Evolutionary conservation across 2,113 vertebrate species (phyloP).

Genomic region (Gobio gobio): DNA sequence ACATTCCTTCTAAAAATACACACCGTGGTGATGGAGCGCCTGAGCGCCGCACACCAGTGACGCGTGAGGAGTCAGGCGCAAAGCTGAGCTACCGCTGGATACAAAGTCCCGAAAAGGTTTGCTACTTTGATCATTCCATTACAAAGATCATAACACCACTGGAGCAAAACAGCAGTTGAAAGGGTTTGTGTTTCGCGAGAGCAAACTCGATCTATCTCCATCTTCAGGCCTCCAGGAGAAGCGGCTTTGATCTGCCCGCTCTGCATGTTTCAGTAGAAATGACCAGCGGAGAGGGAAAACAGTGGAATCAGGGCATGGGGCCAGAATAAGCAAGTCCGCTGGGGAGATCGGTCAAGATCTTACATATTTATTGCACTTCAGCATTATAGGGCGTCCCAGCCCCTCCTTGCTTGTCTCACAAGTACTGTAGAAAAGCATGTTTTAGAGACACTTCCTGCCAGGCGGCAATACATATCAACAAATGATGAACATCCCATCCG

Average conservation of each 20-base stretch:
- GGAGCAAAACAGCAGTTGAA: constrained; percentile 46
- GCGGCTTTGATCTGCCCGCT: constrained; percentile 48
- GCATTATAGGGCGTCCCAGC: not conserved
- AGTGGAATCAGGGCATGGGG: constrained; percentile 27
- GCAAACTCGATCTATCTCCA: constrained; percentile 47
- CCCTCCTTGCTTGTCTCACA: not conserved
- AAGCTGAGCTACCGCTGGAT: not conserved
- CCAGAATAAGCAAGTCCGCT: constrained; percentile 42
- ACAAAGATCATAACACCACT: constrained; percentile 42
- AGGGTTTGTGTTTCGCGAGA: constrained; percentile 48
- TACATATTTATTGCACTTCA: constrained; percentile 20
- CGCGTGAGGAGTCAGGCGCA: constrained; percentile 16
- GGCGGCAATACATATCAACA: not conserved
- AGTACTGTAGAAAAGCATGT: constrained; percentile 29
- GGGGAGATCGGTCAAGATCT: constrained; percentile 30
- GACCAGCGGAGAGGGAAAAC: constrained; percentile 53
- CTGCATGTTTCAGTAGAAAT: constrained; percentile 34
- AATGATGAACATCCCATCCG: constrained; percentile 5
- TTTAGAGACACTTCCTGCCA: not conserved
- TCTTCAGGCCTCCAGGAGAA: constrained; percentile 53
- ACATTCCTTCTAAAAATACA: constrained; percentile 57
- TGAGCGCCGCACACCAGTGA: constrained; percentile 19
- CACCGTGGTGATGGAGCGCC: not conserved
- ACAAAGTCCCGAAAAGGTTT: not conserved
- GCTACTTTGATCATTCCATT: constrained; percentile 46